Evolutionary conservation across 2,888 invertebrate species (phyloP).

Genomic region (Machimus atricapillus): DNA sequence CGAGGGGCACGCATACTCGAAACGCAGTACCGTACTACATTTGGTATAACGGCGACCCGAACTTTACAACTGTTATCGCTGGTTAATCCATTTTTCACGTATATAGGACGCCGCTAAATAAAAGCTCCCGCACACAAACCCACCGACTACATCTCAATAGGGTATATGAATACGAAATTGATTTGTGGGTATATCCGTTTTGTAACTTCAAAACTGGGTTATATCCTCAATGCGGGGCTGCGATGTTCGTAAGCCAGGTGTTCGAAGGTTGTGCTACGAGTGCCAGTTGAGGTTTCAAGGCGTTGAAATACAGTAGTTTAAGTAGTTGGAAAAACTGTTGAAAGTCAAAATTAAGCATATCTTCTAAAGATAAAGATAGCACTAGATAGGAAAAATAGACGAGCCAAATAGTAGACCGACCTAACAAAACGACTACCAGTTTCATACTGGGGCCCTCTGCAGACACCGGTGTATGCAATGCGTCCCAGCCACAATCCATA

Average conservation of each 20-base stretch:
- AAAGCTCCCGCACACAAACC: background rate
- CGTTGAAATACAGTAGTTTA: background rate
- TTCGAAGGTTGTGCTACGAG: background rate
- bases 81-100: background rate
- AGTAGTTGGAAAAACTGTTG: background rate
- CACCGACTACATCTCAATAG: background rate
- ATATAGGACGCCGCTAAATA: conserved; percentile 1
- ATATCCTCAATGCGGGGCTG: background rate
- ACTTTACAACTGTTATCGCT: conserved; percentile 13
- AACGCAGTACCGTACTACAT: background rate
- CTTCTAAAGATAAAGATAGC: conserved; percentile 1
- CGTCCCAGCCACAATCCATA: background rate
- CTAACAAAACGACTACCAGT: conserved; percentile 1
- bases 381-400: background rate
- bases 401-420: background rate
- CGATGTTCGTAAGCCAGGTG: background rate
- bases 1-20: background rate
- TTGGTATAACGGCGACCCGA: background rate
- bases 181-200: background rate
- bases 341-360: background rate
- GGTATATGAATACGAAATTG: background rate
- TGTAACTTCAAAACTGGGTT: conserved; percentile 15
- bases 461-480: conserved; percentile 18
- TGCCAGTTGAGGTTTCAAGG: background rate
- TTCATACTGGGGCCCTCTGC: conserved; percentile 16